Percentiles rank a stretch among this genome's conserved stretches.
phyloP scores from a whole-genome alignment of 2,888 invertebrate species.

The Ernsta delagoae region DNA sequence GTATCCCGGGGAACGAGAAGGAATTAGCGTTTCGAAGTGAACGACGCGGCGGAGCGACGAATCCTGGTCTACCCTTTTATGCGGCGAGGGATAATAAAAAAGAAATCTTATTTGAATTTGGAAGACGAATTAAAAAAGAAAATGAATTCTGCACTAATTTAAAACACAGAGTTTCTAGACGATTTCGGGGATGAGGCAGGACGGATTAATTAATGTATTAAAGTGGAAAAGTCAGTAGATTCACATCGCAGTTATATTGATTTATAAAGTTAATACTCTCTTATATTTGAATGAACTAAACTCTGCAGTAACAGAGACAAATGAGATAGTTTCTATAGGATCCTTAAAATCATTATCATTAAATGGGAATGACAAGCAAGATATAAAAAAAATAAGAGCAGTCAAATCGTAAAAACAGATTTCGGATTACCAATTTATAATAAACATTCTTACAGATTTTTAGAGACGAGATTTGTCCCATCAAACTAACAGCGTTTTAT shows the following conservation, averaged over 20 bases:
- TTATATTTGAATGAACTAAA: too few relatives aligned
- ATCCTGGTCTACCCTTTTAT: conserved; percentile 79
- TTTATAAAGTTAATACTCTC: too few relatives aligned
- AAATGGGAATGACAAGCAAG: too few relatives aligned
- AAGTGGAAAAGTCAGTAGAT: conserved; percentile 56
- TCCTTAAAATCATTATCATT: too few relatives aligned
- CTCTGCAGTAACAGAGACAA: too few relatives aligned
- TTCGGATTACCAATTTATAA: too few relatives aligned
- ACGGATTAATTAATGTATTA: conserved; percentile 77
- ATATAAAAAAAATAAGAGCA: too few relatives aligned
- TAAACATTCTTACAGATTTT: not conserved
- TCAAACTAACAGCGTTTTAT: conserved; percentile 56
- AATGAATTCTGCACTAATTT: conserved; percentile 82
- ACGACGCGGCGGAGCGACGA: conserved; percentile 64
- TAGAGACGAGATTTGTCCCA: conserved; percentile 9
- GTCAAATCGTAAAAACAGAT: too few relatives aligned
- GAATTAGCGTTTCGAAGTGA: conserved; percentile 78
- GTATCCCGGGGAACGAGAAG: conserved; percentile 72
- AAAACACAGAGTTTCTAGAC: conserved; percentile 73
- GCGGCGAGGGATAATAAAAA: conserved; percentile 74
- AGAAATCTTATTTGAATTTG: conserved; percentile 82
- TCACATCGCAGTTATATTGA: not conserved
- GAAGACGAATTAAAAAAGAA: conserved; percentile 81
- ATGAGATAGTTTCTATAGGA: too few relatives aligned
- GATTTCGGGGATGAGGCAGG: conserved; percentile 72